Evolutionary conservation across 2,888 invertebrate species (phyloP), one percentile per base, ranked within the genome.

Genomic region (Podotricha telesiphe): DNA sequence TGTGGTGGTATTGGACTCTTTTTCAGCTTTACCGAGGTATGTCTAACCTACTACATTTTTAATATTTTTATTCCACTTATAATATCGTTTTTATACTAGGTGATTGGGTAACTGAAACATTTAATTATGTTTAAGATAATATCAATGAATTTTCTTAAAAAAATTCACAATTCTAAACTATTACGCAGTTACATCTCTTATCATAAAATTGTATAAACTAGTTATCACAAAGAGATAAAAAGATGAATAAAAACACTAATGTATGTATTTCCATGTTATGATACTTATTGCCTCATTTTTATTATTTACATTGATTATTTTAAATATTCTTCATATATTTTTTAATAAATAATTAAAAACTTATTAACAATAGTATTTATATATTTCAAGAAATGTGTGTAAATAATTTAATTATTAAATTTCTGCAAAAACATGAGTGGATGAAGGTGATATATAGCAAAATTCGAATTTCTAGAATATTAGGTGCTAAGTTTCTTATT

Each of bases 1-100:
- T 97, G 97, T 78, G 99, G 99, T 59, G 98, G 98, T 71, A 96
- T 99, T 79, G 98, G 98, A 68, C 93, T 99, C 34, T 98, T 99
- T 94, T 99, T 99, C 93, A 98, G 98, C 84, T 99, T 99, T 83
- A 98, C 98, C 58, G 99, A 99, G 97, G 99, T 98, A 56, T 28
- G 59, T 45, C 15, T n/a, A n/a, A 15, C 20, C 1, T 42, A 37
- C 10, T 37, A 37, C 19, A 22, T 40, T 13, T 8, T 6, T 15
- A 58, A 13, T 15, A 15, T 28, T 11, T 40, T 37, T 56, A 56
- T 11, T 56, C 13, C 10, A 19, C 11, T n/a, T 2, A 40, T 6
- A 20, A 7, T 20, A 19, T 56, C 13, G 3, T 42, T 58, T 20
- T 2, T 20, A 15, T 42, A 10, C n/a, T 15, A 40, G 0, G 1